Percentiles rank a stretch among this genome's conserved stretches.
These are phyloP conservation scores for Charaxes varanes DNA, from an alignment of 1,140 invertebrate genomes.

Conservation along the genomic window DNA sequence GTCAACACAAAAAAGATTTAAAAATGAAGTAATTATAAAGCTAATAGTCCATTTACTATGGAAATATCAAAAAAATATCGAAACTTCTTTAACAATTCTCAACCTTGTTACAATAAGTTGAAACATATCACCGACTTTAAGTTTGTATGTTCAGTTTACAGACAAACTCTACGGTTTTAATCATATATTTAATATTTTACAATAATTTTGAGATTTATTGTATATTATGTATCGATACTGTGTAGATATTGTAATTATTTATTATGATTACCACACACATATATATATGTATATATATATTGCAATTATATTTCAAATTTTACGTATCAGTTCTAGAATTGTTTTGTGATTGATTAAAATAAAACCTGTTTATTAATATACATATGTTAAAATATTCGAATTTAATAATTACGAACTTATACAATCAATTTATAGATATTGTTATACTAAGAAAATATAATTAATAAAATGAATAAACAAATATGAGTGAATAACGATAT, in stretches of 20 bases:
- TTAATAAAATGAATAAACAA: constrained; percentile 72
- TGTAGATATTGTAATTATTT: constrained; percentile 58
- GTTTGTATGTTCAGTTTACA: constrained; percentile 10
- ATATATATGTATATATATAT: constrained; percentile 42
- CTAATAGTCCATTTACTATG: too few relatives aligned
- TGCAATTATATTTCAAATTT: constrained; percentile 55
- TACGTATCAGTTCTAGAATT: constrained; percentile 51
- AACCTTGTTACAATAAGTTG: constrained; percentile 22
- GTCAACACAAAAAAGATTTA: too few relatives aligned
- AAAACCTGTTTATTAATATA: constrained; percentile 74
- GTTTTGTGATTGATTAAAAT: constrained; percentile 67
- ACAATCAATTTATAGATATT: constrained; percentile 74
- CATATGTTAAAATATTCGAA: constrained; percentile 75
- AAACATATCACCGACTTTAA: constrained; percentile 28
- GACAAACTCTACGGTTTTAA: constrained; percentile 20
- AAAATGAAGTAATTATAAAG: too few relatives aligned
- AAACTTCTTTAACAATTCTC: too few relatives aligned
- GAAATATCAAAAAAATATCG: too few relatives aligned
- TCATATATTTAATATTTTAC: constrained; percentile 16
- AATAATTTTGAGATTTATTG: constrained; percentile 22
- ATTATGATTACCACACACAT: constrained; percentile 47
- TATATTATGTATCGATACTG: constrained; percentile 34
- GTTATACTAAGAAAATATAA: constrained; percentile 74
- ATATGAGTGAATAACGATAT: constrained; percentile 66
- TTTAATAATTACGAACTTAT: constrained; percentile 74